Evolutionary conservation across 2,888 invertebrate genomes (phyloP), one percentile per base, ranked within the genome.

Genomic region (Apamea monoglypha): DNA sequence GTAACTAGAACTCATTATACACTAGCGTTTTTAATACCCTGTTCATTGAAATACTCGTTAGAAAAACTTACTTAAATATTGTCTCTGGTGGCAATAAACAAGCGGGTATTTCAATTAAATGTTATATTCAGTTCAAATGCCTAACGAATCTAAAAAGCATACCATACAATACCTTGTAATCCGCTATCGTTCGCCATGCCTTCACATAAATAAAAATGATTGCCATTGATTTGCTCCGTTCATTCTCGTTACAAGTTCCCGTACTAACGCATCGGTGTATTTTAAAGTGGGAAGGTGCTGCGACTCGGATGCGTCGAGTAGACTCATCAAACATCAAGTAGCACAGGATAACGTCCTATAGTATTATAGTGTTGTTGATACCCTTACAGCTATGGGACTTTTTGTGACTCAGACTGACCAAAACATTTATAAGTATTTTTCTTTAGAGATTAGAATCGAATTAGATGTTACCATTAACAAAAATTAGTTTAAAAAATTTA

Each of bases 221-320:
- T 50, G 4, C 50, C 71, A 78, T 84, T 84, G 44, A 83, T 83
- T 80, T 63, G 74, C 67, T 78, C 40, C 76, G 90, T 91, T 92
- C 92, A 92, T 92, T 92, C 92, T 92, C 91, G 92, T 90, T 87
- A 80, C 86, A 83, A 88, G 88, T 90, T 89, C 88, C 75, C 84
- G 89, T 89, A 89, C 86, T 90, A 92, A 91, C 89, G 89, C 91
- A 87, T 91, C 86, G 88, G 91, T 91, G 87, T 90, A 86, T 75
- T 84, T 83, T 90, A 83, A 83, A 85, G 78, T 87, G 87, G 85
- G 83, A 86, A 88, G 89, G 89, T 88, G 77, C 84, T 85, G 80
- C 76, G 80, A 79, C 74, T 84, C 69, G 71, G 81, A 81, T 76
- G 81, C 82, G 84, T 83, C 80, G 50, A 47, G 77, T 81, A 77